These are phyloP conservation scores for Gasterosteus aculeatus DNA, from an alignment of 2,113 vertebrate species.

Conservation along the genomic window DNA sequence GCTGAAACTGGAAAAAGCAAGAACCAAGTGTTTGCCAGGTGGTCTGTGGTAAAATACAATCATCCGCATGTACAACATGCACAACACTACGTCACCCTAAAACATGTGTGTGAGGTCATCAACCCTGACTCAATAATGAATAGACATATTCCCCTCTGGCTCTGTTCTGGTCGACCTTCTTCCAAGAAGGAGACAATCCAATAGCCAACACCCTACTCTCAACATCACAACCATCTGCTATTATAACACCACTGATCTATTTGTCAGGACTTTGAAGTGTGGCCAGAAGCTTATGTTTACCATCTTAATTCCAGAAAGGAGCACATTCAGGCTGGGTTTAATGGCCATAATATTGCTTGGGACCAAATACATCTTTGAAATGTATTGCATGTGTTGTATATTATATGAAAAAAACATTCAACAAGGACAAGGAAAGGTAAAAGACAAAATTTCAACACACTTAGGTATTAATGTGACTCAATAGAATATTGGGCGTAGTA, in stretches of 20 bases:
- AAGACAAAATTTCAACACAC: background rate
- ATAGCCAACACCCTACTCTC: constrained; percentile 59
- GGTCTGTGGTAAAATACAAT: background rate
- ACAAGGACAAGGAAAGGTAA: background rate
- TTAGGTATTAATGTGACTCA: background rate
- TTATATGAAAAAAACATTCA: background rate
- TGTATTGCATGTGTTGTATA: background rate
- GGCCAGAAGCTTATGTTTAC: constrained; percentile 6
- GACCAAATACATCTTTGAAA: background rate
- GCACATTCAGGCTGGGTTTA: background rate
- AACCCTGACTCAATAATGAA: background rate
- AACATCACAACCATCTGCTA: constrained; percentile 71
- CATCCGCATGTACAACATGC: background rate
- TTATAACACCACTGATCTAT: constrained; percentile 24
- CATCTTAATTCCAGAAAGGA: constrained; percentile 36
- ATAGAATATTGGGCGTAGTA: background rate
- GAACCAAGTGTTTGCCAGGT: background rate
- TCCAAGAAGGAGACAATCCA: constrained; percentile 58
- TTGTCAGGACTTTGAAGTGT: constrained; percentile 31
- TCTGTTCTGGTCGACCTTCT: constrained; percentile 22
- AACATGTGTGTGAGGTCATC: constrained; percentile 43
- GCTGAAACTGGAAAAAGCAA: background rate
- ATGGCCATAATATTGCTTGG: background rate
- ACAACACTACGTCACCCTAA: background rate
- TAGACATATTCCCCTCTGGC: background rate